Evolutionary conservation across 2,797 vertebrate genomes (phyloP), one percentile per base, ranked within the genome.

Genomic region (Enoplosus armatus): DNA sequence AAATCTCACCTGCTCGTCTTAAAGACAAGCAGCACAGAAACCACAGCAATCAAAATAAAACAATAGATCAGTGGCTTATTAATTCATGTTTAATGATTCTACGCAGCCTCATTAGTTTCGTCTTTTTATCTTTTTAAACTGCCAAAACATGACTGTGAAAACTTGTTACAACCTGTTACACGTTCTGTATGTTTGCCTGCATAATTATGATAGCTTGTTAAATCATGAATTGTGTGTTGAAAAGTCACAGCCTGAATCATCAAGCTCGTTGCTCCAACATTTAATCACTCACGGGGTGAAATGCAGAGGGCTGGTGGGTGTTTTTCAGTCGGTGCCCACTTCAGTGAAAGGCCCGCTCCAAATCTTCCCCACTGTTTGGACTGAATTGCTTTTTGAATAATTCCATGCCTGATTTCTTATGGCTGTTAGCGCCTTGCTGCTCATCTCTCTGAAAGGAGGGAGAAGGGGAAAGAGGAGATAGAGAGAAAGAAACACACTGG

Each of bases 321-420:
- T 82, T 79, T 76, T 76, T 24, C 70, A 81, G 59, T 56, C 53
- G 68, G 53, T 71, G 65, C 71, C 71, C 58, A 6, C 66, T 80
- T 64, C 74, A 61, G 81, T 79, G 64, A 82, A 77, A 85, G 55
- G 58, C 60, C 68, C 1, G 53, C 80, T 89, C 85, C 85, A 79
- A 85, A 87, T 87, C 89, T 81, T 72, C 84, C 87, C 85, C 76
- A 71, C 87, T 88, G 90, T 83, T 91, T 76, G 69, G 80, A 41
- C 85, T 90, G 84, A 93, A 93, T 89, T 87, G 91, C 92, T 90
- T 92, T 90, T 91, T 93, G 92, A 93, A 94, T 93, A 93, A 93
- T 93, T 89, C 89, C 82, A 93, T 88, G 89, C 78, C 89, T 90
- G 93, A 92, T 92, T 92, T 91, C 80, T 84, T 84, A 87, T 67